phyloP scores from a whole-genome alignment of 2,113 vertebrate species.

The Nesospiza acunhae region DNA sequence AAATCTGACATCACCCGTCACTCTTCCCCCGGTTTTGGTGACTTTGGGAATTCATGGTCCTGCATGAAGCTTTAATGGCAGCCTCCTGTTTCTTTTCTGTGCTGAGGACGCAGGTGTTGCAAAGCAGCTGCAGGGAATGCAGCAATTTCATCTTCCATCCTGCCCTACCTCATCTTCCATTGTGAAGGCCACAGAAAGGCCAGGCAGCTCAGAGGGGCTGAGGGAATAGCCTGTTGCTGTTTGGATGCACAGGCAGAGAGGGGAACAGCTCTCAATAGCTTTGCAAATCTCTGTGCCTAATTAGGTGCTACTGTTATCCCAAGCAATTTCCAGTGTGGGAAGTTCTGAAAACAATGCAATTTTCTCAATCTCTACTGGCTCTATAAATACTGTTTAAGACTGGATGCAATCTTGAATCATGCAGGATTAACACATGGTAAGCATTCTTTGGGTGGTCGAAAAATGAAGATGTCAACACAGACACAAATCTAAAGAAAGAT shows the following conservation, averaged over 20 bases:
- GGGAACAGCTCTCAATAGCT: background rate
- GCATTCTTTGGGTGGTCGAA: background rate
- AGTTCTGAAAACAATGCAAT: background rate
- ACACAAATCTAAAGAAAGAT: background rate
- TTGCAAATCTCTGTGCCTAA: background rate
- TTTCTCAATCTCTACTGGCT: background rate
- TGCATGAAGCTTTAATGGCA: background rate
- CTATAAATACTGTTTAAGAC: background rate
- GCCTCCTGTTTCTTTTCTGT: background rate
- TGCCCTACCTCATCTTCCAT: background rate
- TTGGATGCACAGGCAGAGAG: background rate
- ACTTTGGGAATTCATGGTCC: background rate
- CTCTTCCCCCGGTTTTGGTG: background rate
- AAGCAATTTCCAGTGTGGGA: background rate
- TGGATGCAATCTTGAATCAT: background rate
- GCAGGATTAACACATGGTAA: background rate
- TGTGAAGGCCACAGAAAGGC: background rate
- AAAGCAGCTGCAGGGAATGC: background rate
- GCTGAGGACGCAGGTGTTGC: background rate
- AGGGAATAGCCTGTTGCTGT: background rate
- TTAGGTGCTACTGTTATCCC: background rate
- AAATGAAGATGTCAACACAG: background rate
- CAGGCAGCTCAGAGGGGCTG: background rate
- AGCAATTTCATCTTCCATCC: background rate
- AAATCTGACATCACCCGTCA: background rate